phyloP scores from a whole-genome alignment of 2,113 vertebrate species.

The Syrrhaptes paradoxus region DNA sequence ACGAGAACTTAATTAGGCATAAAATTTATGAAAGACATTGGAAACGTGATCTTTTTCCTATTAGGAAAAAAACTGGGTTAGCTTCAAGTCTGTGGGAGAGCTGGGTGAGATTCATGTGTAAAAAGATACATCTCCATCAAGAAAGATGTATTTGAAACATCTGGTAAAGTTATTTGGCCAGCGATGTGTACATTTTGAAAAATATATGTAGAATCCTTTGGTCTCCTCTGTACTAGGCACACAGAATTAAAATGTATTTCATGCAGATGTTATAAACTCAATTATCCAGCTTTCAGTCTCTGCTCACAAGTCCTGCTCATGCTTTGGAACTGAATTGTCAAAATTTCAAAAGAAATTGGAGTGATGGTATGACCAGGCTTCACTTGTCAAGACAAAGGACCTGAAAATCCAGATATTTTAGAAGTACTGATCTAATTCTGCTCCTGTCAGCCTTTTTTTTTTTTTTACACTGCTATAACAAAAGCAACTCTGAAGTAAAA shows the following conservation, averaged over 20 bases:
- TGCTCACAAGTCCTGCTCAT: not conserved
- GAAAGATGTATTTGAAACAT: slow-evolving; percentile 42
- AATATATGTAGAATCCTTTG: not conserved
- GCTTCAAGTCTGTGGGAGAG: slow-evolving; percentile 17
- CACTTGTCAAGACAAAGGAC: not conserved
- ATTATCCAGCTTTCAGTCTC: not conserved
- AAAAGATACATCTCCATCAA: slow-evolving; percentile 33
- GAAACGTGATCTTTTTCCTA: not conserved
- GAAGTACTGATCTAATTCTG: not conserved
- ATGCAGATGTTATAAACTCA: not conserved
- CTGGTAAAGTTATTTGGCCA: slow-evolving; percentile 10
- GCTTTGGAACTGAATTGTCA: not conserved
- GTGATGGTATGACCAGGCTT: not conserved
- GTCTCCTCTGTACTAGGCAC: not conserved
- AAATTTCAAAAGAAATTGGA: not conserved
- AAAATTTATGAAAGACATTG: not conserved
- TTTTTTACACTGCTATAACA: not conserved
- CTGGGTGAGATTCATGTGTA: not conserved
- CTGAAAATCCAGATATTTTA: not conserved
- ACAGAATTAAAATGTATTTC: not conserved
- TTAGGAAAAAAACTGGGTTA: not conserved
- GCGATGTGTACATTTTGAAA: not conserved
- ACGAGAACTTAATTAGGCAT: not conserved
- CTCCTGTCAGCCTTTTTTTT: not conserved
- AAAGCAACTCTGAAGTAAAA: not conserved